Percentiles rank a stretch among this genome's conserved stretches.
Conservation (phyloP, 2,797 vertebrate species). For the Sebastes minor region DNA sequence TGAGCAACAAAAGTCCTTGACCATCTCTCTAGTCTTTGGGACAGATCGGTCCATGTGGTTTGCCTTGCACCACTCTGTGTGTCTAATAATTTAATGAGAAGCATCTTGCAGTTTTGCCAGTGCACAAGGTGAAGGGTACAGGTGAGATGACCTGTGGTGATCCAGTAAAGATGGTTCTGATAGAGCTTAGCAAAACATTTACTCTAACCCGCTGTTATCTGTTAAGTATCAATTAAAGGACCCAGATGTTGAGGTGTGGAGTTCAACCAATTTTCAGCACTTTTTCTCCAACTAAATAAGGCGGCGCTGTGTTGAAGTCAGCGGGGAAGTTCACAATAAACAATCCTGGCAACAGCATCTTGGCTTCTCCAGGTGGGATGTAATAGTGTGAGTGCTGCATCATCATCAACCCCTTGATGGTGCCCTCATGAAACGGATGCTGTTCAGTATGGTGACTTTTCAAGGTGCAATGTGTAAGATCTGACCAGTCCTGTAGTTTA, state of each 20-base stretch:
- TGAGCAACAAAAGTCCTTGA: neutral
- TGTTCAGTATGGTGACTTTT: neutral
- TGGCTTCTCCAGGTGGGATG: neutral
- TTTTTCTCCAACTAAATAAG: neutral
- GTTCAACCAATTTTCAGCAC: neutral
- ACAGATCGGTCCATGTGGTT: neutral
- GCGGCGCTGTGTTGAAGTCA: neutral
- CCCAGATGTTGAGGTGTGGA: neutral
- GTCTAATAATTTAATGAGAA: conserved; percentile 3
- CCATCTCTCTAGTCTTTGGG: neutral
- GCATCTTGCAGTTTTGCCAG: neutral
- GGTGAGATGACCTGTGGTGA: neutral
- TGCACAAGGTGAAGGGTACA: neutral
- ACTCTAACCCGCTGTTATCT: neutral
- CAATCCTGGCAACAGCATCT: neutral
- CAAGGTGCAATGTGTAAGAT: neutral
- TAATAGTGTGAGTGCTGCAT: neutral
- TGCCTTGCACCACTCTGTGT: neutral
- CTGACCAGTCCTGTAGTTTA: neutral
- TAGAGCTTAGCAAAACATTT: neutral
- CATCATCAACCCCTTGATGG: neutral
- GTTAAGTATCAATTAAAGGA: neutral
- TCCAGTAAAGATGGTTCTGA: neutral
- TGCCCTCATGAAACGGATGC: neutral
- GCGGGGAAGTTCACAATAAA: neutral